Percentiles rank a stretch among this genome's conserved stretches.
phyloP scores from a whole-genome alignment of 2,888 invertebrate genomes.

The Andrena minutula region DNA sequence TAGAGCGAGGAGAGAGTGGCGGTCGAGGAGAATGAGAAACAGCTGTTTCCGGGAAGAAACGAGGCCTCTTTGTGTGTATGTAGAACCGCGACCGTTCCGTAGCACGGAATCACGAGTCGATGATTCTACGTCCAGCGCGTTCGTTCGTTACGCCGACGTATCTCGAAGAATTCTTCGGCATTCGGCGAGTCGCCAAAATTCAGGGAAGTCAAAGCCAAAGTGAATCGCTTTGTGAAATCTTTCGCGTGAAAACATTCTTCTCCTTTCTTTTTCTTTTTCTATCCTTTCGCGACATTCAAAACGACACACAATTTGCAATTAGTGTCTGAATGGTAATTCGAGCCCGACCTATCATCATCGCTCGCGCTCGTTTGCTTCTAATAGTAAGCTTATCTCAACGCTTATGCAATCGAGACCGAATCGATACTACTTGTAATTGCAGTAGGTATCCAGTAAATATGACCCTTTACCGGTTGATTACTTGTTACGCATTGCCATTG shows the following conservation, averaged over 20 bases:
- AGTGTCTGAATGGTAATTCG: neutral
- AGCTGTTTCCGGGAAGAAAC: slow-evolving; percentile 10
- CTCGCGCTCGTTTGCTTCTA: neutral
- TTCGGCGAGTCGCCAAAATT: too few relatives aligned
- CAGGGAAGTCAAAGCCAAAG: too few relatives aligned
- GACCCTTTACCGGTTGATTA: too few relatives aligned
- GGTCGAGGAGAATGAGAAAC: neutral
- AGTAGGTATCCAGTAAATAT: neutral
- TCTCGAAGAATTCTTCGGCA: too few relatives aligned
- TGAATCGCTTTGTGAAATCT: too few relatives aligned
- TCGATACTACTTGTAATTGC: neutral
- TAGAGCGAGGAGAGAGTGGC: neutral
- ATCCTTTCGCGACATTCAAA: too few relatives aligned
- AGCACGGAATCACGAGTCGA: neutral
- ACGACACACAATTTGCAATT: neutral
- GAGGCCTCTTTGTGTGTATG: too few relatives aligned
- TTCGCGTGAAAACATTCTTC: too few relatives aligned
- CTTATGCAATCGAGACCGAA: slow-evolving; percentile 9
- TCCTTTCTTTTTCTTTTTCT: too few relatives aligned
- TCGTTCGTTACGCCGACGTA: neutral
- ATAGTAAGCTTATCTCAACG: neutral
- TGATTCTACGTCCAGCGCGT: neutral
- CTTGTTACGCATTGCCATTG: neutral
- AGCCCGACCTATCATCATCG: neutral
- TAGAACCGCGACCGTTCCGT: neutral